Evolutionary conservation across 2,888 invertebrate genomes (phyloP).

Genomic region (Hemistola chrysoprasaria): DNA sequence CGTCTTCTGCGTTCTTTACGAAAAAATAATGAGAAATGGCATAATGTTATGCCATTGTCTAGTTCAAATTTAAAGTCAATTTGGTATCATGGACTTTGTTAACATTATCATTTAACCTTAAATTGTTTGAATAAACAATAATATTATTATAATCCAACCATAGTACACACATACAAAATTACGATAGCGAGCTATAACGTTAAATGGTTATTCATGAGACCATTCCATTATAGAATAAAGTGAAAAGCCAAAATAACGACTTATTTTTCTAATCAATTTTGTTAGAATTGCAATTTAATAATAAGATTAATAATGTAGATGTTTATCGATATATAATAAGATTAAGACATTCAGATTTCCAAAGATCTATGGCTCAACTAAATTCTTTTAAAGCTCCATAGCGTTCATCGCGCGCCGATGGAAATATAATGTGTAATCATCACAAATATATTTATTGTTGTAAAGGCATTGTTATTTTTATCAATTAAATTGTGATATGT

Average conservation of each 20-base stretch:
- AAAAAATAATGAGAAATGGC: no score
- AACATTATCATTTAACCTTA: slow-evolving; percentile 26
- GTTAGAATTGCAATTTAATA: slow-evolving; percentile 75
- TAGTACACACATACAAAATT: slow-evolving; percentile 26
- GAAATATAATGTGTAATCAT: slow-evolving; percentile 13
- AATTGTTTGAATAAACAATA: slow-evolving; percentile 13
- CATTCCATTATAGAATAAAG: slow-evolving; percentile 77
- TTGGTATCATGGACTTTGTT: slow-evolving; percentile 35
- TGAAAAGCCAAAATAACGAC: slow-evolving; percentile 79
- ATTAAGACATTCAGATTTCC: slow-evolving; percentile 74
- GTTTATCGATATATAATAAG: slow-evolving; percentile 70
- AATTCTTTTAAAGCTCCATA: slow-evolving; percentile 65
- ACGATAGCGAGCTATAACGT: slow-evolving; percentile 47
- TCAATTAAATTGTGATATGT: slow-evolving; percentile 46
- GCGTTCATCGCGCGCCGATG: slow-evolving; percentile 27
- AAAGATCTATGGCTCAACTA: slow-evolving; percentile 79
- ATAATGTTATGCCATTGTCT: no score
- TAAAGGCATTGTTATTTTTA: slow-evolving; percentile 35
- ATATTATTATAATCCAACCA: slow-evolving; percentile 8
- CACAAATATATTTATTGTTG: slow-evolving; percentile 28
- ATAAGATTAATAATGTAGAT: slow-evolving; percentile 68
- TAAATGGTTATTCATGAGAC: slow-evolving; percentile 73
- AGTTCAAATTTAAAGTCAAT: slow-evolving; percentile 28
- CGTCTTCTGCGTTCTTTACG: no score
- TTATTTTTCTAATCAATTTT: slow-evolving; percentile 81